Evolutionary conservation across 2,113 vertebrate genomes (phyloP).

Genomic region (Aphelocoma coerulescens): DNA sequence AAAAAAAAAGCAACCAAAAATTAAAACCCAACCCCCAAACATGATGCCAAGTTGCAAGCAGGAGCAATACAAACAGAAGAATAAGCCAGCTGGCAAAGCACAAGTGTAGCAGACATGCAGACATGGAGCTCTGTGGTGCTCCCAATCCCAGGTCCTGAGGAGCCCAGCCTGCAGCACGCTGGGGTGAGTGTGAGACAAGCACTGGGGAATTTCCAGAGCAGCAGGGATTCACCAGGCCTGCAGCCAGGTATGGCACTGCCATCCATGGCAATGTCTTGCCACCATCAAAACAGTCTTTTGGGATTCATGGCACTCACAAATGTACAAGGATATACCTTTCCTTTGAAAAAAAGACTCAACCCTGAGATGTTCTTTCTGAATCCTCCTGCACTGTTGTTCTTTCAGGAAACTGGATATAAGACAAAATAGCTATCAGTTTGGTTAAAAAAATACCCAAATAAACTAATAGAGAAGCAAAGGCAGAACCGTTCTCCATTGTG

Average conservation of each 20-base stretch:
- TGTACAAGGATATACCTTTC: rapidly evolving
- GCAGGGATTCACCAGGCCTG: neutral
- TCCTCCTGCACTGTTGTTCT: neutral
- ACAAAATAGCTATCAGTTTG: neutral
- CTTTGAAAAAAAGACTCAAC: neutral
- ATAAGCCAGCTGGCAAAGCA: slow-evolving; percentile 44
- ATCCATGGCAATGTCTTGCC: neutral
- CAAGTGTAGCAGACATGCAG: neutral
- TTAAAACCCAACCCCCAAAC: neutral
- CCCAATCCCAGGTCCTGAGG: neutral
- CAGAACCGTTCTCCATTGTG: neutral
- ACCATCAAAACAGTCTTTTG: neutral
- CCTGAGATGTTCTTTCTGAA: neutral
- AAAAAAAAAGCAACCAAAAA: neutral
- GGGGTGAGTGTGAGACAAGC: neutral
- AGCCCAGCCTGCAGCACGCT: neutral
- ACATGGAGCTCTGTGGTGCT: slow-evolving; percentile 13
- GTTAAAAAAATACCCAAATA: neutral
- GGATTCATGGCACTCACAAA: neutral
- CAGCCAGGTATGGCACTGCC: neutral
- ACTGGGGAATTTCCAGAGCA: neutral
- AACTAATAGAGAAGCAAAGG: neutral
- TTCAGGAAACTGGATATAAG: neutral
- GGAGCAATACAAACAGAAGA: neutral
- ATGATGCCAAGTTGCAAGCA: neutral